Evolutionary conservation across 2,888 invertebrate genomes (phyloP).

Genomic region (Crocallis elinguaria): DNA sequence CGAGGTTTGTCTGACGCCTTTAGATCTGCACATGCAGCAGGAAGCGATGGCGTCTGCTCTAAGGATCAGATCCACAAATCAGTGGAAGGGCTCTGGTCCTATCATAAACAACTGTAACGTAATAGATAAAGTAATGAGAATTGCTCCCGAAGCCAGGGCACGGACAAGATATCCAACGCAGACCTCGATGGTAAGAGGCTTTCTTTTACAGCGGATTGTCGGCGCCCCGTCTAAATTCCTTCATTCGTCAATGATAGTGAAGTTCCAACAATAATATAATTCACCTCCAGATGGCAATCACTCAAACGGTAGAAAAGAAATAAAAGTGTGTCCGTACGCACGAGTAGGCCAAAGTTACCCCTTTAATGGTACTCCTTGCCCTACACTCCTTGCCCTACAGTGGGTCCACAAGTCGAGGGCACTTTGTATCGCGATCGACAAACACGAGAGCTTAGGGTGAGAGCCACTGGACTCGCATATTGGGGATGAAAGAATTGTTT

Average conservation of each 20-base stretch:
- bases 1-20: no score
- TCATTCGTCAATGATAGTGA: not conserved
- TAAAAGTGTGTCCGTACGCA: not conserved
- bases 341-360: not conserved
- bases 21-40: no score
- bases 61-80: no score
- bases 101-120: no score
- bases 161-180: no score
- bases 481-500: conserved; percentile 8
- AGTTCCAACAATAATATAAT: not conserved
- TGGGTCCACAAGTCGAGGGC: not conserved
- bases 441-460: not conserved
- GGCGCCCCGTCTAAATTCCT: no score
- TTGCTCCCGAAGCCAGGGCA: no score
- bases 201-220: no score
- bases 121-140: no score
- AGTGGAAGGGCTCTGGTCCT: no score
- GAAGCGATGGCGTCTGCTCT: no score
- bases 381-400: not conserved
- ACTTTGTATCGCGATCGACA: not conserved
- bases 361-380: not conserved
- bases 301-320: not conserved
- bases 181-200: no score
- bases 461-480: not conserved
- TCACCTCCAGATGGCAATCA: not conserved